phyloP scores from a whole-genome alignment of 2,113 vertebrate species.

The Vulpes ferrilata region DNA sequence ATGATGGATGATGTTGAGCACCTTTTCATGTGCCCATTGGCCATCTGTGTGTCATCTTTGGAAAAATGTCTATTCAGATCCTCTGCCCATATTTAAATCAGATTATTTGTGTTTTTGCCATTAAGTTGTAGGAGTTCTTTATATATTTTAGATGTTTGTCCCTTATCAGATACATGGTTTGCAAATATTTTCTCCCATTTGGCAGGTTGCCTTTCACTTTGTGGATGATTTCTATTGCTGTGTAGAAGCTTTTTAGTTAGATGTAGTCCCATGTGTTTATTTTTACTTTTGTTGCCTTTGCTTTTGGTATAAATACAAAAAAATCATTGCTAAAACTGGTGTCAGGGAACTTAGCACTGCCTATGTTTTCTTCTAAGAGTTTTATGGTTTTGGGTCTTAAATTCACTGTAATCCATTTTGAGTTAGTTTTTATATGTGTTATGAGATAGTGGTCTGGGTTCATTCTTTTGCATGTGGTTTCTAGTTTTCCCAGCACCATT shows the following conservation, averaged over 20 bases:
- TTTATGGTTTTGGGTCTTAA: slow-evolving; percentile 20
- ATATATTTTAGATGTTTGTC: neutral
- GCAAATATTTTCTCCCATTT: neutral
- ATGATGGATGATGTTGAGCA: neutral
- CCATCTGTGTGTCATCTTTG: neutral
- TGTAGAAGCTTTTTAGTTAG: neutral
- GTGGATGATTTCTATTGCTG: neutral
- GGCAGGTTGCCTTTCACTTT: neutral
- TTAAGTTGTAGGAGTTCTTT: neutral
- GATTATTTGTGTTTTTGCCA: neutral
- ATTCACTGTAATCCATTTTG: slow-evolving; percentile 10
- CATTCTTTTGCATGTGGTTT: neutral
- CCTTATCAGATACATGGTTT: slow-evolving; percentile 8
- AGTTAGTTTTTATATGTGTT: neutral
- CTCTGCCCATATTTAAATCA: neutral
- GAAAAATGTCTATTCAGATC: neutral
- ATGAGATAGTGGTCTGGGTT: neutral
- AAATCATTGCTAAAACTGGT: neutral
- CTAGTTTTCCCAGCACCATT: neutral
- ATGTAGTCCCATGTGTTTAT: neutral
- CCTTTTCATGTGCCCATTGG: neutral
- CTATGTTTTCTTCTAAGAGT: neutral
- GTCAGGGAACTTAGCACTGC: neutral
- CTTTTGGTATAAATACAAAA: neutral
- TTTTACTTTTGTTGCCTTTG: neutral